A percentile compares a stretch with the other conserved stretches of the same genome.
These are phyloP conservation scores for Lepus americanus DNA, from an alignment of 2,113 vertebrate species.

Conservation along the genomic window DNA sequence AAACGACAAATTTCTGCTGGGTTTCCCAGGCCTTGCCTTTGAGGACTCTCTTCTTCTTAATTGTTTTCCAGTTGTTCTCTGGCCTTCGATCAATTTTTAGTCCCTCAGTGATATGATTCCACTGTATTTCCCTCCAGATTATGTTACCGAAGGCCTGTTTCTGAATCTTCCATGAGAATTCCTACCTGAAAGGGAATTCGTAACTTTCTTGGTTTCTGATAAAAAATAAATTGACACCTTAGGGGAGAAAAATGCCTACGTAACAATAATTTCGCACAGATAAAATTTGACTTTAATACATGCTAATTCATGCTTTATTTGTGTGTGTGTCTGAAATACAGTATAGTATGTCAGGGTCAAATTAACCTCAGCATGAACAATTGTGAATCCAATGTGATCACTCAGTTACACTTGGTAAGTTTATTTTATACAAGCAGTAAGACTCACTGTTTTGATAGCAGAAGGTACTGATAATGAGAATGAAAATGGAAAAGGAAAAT, in stretches of 20 bases:
- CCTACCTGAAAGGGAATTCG: neutral
- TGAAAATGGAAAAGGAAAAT: neutral
- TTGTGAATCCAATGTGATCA: neutral
- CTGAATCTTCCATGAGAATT: neutral
- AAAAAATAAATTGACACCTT: neutral
- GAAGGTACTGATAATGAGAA: neutral
- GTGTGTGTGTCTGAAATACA: neutral
- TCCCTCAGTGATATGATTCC: neutral
- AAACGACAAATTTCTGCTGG: neutral
- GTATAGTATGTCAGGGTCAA: neutral
- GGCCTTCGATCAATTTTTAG: neutral
- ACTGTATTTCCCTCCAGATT: neutral
- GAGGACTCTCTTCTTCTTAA: neutral
- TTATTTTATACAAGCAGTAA: neutral
- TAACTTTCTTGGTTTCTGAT: neutral
- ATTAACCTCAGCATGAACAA: neutral
- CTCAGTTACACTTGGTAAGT: neutral
- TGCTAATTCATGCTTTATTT: neutral
- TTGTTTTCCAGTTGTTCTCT: neutral
- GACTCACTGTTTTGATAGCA: neutral
- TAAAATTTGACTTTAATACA: conserved; percentile 15
- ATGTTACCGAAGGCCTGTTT: neutral
- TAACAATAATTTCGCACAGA: neutral
- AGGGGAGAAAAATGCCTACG: neutral
- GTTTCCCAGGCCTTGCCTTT: neutral